Conservation (phyloP, 2,113 vertebrate species). For the Psilopogon haemacephalus region DNA sequence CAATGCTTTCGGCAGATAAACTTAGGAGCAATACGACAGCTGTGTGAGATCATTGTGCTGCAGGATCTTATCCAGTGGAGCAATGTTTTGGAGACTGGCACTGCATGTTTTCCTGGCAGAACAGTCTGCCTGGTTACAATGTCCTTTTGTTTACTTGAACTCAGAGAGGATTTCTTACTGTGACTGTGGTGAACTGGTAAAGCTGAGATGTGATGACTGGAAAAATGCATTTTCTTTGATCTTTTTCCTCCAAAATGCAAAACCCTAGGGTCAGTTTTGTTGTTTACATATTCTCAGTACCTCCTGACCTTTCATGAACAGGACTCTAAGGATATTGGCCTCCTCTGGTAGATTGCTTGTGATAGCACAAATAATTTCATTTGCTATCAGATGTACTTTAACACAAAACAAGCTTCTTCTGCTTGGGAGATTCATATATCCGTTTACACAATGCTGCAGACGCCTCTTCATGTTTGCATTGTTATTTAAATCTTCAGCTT, state of each 20-base stretch:
- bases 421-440: background rate
- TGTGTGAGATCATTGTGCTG: conserved; percentile 19
- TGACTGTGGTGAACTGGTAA: background rate
- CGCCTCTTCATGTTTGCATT: background rate
- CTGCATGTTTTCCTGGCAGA: background rate
- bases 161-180: background rate
- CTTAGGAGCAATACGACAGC: background rate
- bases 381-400: background rate
- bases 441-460: background rate
- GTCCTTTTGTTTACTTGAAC: conserved; percentile 20
- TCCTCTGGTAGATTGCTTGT: background rate
- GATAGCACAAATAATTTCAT: background rate
- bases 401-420: background rate
- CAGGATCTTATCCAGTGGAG: background rate
- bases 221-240: background rate
- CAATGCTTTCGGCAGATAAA: background rate
- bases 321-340: background rate
- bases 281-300: background rate
- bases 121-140: conserved; percentile 31
- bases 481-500: background rate
- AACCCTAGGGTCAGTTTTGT: background rate
- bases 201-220: background rate
- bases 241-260: background rate
- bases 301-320: background rate
- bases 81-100: conserved; percentile 23